phyloP scores from a whole-genome alignment of 2,888 invertebrate genomes.

The Craniophora ligustri region DNA sequence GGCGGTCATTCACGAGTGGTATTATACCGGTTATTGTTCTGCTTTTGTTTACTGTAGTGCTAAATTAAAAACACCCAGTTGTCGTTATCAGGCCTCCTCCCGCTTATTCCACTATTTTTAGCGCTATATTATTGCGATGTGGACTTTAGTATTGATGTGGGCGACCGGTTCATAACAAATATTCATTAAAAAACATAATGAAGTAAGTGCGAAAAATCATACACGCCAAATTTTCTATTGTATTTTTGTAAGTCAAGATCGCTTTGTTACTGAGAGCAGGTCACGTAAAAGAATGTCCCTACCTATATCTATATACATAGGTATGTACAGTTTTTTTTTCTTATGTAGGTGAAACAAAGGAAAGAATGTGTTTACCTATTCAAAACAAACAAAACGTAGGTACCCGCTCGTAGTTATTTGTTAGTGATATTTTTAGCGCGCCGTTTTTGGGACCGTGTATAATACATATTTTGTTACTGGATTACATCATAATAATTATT shows the following conservation, averaged over 20 bases:
- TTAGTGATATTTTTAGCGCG: too few relatives aligned
- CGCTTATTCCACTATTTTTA: conserved; percentile 69
- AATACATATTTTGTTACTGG: too few relatives aligned
- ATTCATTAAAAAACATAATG: conserved; percentile 30
- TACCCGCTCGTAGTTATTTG: too few relatives aligned
- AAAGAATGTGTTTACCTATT: conserved; percentile 10
- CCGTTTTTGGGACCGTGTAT: too few relatives aligned
- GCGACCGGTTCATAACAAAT: conserved; percentile 49
- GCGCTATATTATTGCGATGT: conserved; percentile 59
- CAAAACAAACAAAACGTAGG: conserved; percentile 17
- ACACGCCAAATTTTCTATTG: too few relatives aligned
- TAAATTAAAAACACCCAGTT: conserved; percentile 58
- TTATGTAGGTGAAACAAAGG: conserved; percentile 29
- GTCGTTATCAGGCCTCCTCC: conserved; percentile 63
- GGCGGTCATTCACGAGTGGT: conserved; percentile 57
- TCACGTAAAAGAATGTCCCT: too few relatives aligned
- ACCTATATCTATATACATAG: too few relatives aligned
- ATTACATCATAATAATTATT: too few relatives aligned
- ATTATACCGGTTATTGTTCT: conserved; percentile 66
- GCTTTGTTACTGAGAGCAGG: too few relatives aligned
- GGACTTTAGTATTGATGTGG: conserved; percentile 63
- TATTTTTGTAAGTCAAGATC: too few relatives aligned
- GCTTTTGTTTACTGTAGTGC: conserved; percentile 66
- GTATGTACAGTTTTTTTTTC: neutral
- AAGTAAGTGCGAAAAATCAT: conserved; percentile 18